phyloP scores from a whole-genome alignment of 1,140 invertebrate species.

The Aphelinus atriplicis region DNA sequence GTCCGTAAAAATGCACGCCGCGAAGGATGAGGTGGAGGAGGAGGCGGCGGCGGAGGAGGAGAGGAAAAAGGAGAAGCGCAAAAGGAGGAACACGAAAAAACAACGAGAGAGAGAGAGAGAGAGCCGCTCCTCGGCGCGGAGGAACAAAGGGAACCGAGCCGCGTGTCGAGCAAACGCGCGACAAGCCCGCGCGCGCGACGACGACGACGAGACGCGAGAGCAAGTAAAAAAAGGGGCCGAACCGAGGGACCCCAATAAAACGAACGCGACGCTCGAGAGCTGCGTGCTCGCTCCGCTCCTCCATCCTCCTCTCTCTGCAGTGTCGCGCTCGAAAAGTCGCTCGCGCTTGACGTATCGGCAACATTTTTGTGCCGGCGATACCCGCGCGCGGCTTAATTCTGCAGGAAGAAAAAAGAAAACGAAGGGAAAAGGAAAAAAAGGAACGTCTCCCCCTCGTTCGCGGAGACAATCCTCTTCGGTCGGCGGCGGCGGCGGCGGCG shows the following conservation, averaged over 20 bases:
- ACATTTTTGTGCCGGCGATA: background rate
- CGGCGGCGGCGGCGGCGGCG: too few relatives aligned
- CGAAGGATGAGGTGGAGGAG: background rate
- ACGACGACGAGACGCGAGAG: conserved; percentile 1
- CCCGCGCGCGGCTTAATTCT: background rate
- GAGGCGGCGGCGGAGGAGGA: background rate
- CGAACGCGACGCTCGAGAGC: background rate
- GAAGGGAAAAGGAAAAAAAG: conserved; percentile 1
- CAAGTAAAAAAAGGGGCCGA: conserved; percentile 12
- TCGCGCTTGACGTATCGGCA: background rate
- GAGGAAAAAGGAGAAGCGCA: background rate
- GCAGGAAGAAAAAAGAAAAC: background rate
- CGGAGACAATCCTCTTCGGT: background rate
- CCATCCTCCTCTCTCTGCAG: too few relatives aligned
- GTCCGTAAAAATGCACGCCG: conserved; percentile 7
- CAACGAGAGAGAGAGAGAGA: background rate
- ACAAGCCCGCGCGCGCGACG: conserved; percentile 2
- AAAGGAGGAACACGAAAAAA: conserved; percentile 7
- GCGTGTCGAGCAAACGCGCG: conserved; percentile 18
- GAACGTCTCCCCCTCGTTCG: background rate
- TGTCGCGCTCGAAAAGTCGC: background rate
- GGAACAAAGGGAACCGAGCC: conserved; percentile 26
- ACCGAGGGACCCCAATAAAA: background rate
- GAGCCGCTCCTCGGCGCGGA: conserved; percentile 10
- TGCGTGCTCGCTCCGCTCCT: too few relatives aligned